Evolutionary conservation across 2,888 invertebrate species (phyloP), one percentile per base, ranked within the genome.

Genomic region (Pediacus dermestoides): DNA sequence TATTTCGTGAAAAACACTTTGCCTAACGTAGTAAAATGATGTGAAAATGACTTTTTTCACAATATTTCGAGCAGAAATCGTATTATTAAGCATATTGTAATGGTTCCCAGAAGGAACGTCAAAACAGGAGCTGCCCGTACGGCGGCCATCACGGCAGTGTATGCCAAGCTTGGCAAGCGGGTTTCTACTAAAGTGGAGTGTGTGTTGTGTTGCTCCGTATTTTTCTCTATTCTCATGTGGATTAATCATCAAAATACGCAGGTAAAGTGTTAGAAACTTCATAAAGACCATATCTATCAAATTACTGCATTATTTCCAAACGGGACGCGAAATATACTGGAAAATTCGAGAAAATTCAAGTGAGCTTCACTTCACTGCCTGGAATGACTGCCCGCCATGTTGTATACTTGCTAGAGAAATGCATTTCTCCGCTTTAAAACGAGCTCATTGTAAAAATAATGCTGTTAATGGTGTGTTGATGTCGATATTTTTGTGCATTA

Each of bases 301-400:
- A 35, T 32, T 32, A 34, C 16, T 28, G 34, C 38, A 37, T 27
- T 34, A 39, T 37, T 39, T 40, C 30, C n/a, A 9, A 8, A 9
- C 23, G 25, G 37, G 31, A 41, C 36, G 12, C n/a, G 4, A 39
- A 33, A 23, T 40, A 38, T 27, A 37, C 21, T 15, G 18, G 13
- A 27, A 50, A 51, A 50, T 46, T 46, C 54, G 58, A 52, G 53
- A 61, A 64, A 63, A 57, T 61, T 58, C 55, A 53, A 55, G 52
- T 58, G 60, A 63, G 67, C 67, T 64, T 63, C 63, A 57, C 61
- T 59, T 59, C 63, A 63, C 61, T 63, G 23, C 7, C 63, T 58
- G 59, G 52, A 60, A 53, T 61, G 59, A 53, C 75, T 77, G 73
- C 76, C 78, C 79, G 80, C 80, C 80, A 80, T 80, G 78, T 79